phyloP scores from a whole-genome alignment of 1,140 invertebrate species.

The Andricus grossulariae region DNA sequence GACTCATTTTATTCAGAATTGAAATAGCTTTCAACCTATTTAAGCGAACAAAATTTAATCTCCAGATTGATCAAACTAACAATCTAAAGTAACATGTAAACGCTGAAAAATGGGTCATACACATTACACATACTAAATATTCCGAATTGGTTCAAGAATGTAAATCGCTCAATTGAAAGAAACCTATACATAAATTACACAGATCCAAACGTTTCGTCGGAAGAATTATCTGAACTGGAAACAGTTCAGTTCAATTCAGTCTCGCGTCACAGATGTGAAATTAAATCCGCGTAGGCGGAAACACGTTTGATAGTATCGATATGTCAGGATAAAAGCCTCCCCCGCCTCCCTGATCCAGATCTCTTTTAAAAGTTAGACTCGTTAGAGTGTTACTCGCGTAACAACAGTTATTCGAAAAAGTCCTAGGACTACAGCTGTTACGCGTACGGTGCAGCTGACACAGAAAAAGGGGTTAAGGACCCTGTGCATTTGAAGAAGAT shows the following conservation, averaged over 20 bases:
- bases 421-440: constrained; percentile 70
- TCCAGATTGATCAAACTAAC: too few relatives aligned
- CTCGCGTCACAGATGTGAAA: background rate
- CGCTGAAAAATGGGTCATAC: too few relatives aligned
- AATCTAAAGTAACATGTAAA: too few relatives aligned
- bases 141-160: too few relatives aligned
- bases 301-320: constrained; percentile 52
- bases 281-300: background rate
- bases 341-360: constrained; percentile 49
- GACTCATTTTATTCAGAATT: too few relatives aligned
- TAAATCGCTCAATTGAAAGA: too few relatives aligned
- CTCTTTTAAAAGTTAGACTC: constrained; percentile 39
- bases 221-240: background rate
- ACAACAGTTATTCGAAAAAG: constrained; percentile 56
- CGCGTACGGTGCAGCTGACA: constrained; percentile 69
- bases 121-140: too few relatives aligned
- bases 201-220: background rate
- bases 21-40: too few relatives aligned
- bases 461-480: constrained; percentile 74
- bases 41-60: too few relatives aligned
- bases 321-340: constrained; percentile 50
- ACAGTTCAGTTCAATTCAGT: background rate
- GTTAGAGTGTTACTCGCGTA: constrained; percentile 30
- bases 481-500: constrained; percentile 49
- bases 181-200: too few relatives aligned